A percentile compares a stretch with the other conserved stretches of the same genome.
phyloP scores from a whole-genome alignment of 2,113 vertebrate species.

The Scopus umbretta region DNA sequence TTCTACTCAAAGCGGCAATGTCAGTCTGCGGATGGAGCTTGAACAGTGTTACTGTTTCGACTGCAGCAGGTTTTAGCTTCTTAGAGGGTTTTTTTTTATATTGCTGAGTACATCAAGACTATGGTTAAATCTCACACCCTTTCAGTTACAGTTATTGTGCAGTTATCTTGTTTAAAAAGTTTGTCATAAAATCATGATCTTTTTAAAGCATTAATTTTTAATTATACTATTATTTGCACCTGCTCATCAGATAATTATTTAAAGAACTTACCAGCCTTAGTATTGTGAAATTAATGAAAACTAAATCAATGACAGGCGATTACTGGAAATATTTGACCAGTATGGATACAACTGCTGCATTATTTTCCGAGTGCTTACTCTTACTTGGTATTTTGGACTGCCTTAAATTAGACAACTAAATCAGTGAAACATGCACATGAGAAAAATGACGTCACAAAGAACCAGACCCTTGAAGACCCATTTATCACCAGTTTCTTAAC shows the following conservation, averaged over 20 bases:
- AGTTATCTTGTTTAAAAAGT: constrained; percentile 38
- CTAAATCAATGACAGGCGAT: background rate
- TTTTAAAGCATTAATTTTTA: background rate
- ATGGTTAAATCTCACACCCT: background rate
- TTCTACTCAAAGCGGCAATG: background rate
- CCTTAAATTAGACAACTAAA: background rate
- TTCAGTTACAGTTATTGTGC: background rate
- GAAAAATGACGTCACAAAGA: background rate
- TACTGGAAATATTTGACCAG: background rate
- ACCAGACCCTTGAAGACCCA: background rate
- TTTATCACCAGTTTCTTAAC: background rate
- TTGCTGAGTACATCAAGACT: background rate
- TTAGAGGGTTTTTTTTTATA: background rate
- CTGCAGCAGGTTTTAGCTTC: background rate
- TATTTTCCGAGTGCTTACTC: background rate
- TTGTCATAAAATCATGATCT: constrained; percentile 20
- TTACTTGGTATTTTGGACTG: background rate
- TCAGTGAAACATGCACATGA: background rate
- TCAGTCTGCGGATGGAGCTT: background rate
- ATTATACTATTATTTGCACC: background rate
- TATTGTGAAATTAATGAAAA: background rate
- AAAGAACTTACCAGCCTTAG: background rate
- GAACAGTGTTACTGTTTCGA: background rate
- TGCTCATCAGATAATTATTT: constrained; percentile 2
- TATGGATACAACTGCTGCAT: background rate